Evolutionary conservation across 2,113 vertebrate genomes (phyloP).

Genomic region (Pachypanchax playfairii): DNA sequence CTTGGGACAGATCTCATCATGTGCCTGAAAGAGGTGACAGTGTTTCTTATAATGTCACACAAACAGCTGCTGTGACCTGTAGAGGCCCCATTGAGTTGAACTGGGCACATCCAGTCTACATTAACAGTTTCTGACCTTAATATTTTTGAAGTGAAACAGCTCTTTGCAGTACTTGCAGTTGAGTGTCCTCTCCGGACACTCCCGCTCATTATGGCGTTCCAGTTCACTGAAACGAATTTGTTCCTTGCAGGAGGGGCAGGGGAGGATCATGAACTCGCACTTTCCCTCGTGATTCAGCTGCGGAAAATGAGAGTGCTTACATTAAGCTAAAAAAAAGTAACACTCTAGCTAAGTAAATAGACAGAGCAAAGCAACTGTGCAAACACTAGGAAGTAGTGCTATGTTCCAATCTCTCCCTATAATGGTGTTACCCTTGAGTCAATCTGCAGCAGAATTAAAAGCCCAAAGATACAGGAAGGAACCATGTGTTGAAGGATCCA

Average conservation of each 20-base stretch:
- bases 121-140: constrained; percentile 75
- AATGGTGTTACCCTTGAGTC: too few relatives aligned
- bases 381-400: too few relatives aligned
- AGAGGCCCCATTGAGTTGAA: neutral
- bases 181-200: constrained; percentile 84
- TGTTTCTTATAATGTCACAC: constrained; percentile 2
- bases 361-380: neutral
- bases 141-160: constrained; percentile 80
- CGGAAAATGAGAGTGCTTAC: neutral
- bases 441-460: too few relatives aligned
- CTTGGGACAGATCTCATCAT: constrained; percentile 90
- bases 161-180: constrained; percentile 85
- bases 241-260: constrained; percentile 81
- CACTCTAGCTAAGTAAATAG: too few relatives aligned
- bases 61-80: constrained; percentile 7
- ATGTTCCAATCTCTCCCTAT: too few relatives aligned
- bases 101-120: constrained; percentile 1
- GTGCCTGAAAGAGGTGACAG: constrained; percentile 77
- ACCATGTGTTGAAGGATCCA: too few relatives aligned
- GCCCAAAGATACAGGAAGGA: too few relatives aligned
- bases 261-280: constrained; percentile 81
- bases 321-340: neutral
- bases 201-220: constrained; percentile 83
- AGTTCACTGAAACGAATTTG: constrained; percentile 80
- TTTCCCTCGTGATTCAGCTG: constrained; percentile 81